phyloP scores from a whole-genome alignment of 2,797 vertebrate species.

The Cossypha polioptera region DNA sequence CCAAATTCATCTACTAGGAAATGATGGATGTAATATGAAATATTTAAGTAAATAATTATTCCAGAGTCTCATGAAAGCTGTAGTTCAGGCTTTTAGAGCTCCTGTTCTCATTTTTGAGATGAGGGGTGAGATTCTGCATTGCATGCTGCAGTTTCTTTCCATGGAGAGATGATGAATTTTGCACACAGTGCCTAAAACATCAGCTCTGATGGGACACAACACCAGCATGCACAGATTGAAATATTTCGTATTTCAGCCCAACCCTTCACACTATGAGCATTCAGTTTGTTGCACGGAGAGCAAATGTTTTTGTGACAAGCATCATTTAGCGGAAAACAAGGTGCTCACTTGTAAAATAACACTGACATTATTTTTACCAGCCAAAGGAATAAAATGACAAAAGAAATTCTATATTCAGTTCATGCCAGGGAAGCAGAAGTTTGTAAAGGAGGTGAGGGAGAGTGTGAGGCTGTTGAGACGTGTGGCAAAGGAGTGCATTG shows the following conservation, averaged over 20 bases:
- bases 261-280: fast-evolving
- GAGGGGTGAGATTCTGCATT: not conserved
- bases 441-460: constrained; percentile 77
- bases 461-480: constrained; percentile 80
- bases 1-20: not conserved
- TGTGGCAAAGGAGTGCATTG: constrained; percentile 83
- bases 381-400: not conserved
- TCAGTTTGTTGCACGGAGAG: not conserved
- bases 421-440: constrained; percentile 77
- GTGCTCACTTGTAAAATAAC: not conserved
- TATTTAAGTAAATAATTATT: not conserved
- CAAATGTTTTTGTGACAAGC: not conserved
- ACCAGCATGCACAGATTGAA: not conserved
- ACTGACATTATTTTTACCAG: not conserved
- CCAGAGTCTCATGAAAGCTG: not conserved
- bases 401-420: constrained; percentile 69
- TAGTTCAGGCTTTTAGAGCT: not conserved
- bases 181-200: not conserved
- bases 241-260: not conserved
- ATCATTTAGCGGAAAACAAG: not conserved
- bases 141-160: not conserved
- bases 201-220: not conserved
- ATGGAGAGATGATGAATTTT: not conserved
- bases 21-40: not conserved
- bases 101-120: not conserved